Percentiles rank a stretch among this genome's conserved stretches.
Evolutionary conservation across 1,140 invertebrate genomes (phyloP).

Genomic region (Lethocerus indicus): DNA sequence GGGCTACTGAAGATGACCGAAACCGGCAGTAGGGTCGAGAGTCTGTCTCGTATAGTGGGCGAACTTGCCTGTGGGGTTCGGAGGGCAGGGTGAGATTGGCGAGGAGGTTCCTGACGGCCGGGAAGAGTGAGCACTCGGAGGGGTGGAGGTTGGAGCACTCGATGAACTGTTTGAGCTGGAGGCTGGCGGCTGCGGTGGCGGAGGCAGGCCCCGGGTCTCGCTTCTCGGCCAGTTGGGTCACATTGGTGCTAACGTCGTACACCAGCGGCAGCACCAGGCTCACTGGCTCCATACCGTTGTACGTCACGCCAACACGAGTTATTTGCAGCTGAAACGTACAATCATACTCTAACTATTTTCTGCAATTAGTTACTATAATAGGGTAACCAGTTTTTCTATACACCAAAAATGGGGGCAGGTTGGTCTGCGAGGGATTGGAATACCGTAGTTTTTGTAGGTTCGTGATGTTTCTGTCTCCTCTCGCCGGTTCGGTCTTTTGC

Average conservation of each 20-base stretch:
- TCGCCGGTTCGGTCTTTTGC: no score
- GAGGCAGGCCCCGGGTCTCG: constrained; percentile 41
- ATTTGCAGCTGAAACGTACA: constrained; percentile 67
- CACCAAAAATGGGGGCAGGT: no score
- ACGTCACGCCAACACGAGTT: constrained; percentile 52
- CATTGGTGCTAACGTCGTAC: constrained; percentile 71
- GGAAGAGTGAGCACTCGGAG: constrained; percentile 71
- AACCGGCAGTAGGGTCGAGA: background rate
- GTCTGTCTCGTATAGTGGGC: background rate
- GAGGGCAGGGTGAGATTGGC: constrained; percentile 57
- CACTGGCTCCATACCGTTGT: constrained; percentile 50
- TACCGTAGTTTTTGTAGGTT: no score
- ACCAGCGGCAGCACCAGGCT: constrained; percentile 73
- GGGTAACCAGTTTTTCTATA: no score
- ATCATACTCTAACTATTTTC: no score
- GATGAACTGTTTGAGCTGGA: constrained; percentile 44
- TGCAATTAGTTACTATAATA: no score
- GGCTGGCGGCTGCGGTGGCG: constrained; percentile 41
- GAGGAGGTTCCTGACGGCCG: constrained; percentile 70
- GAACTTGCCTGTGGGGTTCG: constrained; percentile 31
- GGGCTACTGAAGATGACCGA: background rate
- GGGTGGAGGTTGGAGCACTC: constrained; percentile 37
- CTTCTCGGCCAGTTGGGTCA: constrained; percentile 70
- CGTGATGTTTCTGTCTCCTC: no score
- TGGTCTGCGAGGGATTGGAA: no score